phyloP scores from a whole-genome alignment of 2,888 invertebrate genomes.

The Ophion obscuratus region DNA sequence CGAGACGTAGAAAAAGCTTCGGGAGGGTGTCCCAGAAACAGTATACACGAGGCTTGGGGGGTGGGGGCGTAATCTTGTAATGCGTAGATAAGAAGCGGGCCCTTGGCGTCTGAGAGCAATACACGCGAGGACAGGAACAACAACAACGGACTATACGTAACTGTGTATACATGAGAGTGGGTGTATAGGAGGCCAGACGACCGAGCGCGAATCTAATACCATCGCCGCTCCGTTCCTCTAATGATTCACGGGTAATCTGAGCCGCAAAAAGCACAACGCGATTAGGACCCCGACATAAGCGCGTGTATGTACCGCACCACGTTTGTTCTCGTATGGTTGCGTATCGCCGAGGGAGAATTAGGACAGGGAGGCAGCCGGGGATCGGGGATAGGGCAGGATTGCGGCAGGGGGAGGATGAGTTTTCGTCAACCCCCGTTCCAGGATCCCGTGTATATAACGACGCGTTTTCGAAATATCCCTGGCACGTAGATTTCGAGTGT shows the following conservation, averaged over 20 bases:
- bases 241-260: conserved; percentile 83
- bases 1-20: conserved; percentile 50
- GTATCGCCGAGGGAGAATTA: conserved; percentile 33
- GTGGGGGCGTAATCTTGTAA: conserved; percentile 78
- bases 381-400: too few species aligned
- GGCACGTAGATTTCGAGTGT: conserved; percentile 81
- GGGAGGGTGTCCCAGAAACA: conserved; percentile 55
- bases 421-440: conserved; percentile 36
- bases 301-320: conserved; percentile 42
- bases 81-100: conserved; percentile 80
- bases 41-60: background rate
- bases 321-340: conserved; percentile 55
- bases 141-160: conserved; percentile 1
- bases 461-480: conserved; percentile 60
- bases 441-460: conserved; percentile 60
- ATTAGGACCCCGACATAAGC: conserved; percentile 75
- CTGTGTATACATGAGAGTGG: conserved; percentile 1
- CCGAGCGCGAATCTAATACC: conserved; percentile 39
- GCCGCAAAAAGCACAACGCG: conserved; percentile 83
- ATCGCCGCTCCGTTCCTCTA: conserved; percentile 66
- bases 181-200: conserved; percentile 20
- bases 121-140: conserved; percentile 16
- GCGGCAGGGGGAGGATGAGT: conserved; percentile 19
- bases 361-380: background rate
- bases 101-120: conserved; percentile 59